Conservation (phyloP, 2,113 vertebrate species). For the Sphyrna mokarran region DNA sequence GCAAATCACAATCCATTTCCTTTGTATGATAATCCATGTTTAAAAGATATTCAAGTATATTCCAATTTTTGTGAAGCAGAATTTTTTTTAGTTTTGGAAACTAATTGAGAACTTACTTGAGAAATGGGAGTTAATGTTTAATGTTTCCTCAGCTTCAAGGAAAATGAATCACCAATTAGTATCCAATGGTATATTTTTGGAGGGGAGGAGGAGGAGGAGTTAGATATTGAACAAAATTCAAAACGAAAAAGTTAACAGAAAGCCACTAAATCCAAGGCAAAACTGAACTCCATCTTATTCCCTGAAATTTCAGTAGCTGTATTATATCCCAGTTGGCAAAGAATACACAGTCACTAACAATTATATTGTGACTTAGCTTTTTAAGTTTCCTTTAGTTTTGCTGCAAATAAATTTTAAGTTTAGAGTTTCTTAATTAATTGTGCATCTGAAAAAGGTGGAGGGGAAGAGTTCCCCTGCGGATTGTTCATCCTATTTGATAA, state of each 20-base stretch:
- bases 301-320: not conserved
- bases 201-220: not conserved
- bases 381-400: not conserved
- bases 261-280: not conserved
- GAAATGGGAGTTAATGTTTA: not conserved
- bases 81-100: not conserved
- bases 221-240: not conserved
- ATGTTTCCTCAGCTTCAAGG: not conserved
- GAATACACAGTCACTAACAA: not conserved
- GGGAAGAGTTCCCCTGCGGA: not conserved
- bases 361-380: not conserved
- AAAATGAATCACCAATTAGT: not conserved
- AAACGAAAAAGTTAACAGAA: no score
- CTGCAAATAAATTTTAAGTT: not conserved
- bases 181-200: not conserved
- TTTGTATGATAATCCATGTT: not conserved
- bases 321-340: not conserved
- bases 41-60: not conserved
- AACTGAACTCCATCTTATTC: not conserved
- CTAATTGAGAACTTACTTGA: not conserved
- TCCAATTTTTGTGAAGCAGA: not conserved
- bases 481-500: not conserved
- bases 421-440: not conserved
- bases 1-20: not conserved
- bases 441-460: not conserved